phyloP scores from a whole-genome alignment of 1,140 invertebrate genomes.

The Latrodectus geometricus region DNA sequence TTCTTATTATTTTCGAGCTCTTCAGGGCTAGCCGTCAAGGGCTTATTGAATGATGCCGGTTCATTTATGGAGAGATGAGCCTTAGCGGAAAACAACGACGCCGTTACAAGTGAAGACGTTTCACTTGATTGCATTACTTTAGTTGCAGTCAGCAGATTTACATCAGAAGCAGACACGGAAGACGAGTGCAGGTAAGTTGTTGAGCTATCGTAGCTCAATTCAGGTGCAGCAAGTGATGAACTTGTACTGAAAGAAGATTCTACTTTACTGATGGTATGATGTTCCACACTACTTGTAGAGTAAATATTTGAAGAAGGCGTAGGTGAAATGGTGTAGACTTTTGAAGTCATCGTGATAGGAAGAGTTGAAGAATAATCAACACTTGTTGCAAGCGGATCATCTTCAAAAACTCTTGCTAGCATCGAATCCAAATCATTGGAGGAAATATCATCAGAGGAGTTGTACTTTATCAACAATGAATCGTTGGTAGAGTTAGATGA shows the following conservation, averaged over 20 bases:
- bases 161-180: background rate
- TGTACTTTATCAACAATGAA: background rate
- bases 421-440: slow-evolving; percentile 22
- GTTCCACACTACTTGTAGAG: background rate
- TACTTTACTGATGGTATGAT: background rate
- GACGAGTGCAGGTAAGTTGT: background rate
- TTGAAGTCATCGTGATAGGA: background rate
- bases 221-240: background rate
- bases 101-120: background rate
- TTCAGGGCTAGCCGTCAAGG: background rate
- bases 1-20: slow-evolving; percentile 29
- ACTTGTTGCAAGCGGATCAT: background rate
- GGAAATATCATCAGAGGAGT: background rate
- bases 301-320: background rate
- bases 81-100: background rate
- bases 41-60: background rate
- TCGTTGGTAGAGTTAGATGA: background rate
- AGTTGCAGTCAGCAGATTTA: background rate
- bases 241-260: background rate
- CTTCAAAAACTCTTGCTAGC: slow-evolving; percentile 30
- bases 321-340: background rate
- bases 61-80: background rate
- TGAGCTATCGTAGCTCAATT: background rate
- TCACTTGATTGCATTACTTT: background rate
- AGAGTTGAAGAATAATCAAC: background rate